These are phyloP conservation scores for Alviniconcha strummeri DNA, from an alignment of 2,888 invertebrate genomes.

Conservation along the genomic window DNA sequence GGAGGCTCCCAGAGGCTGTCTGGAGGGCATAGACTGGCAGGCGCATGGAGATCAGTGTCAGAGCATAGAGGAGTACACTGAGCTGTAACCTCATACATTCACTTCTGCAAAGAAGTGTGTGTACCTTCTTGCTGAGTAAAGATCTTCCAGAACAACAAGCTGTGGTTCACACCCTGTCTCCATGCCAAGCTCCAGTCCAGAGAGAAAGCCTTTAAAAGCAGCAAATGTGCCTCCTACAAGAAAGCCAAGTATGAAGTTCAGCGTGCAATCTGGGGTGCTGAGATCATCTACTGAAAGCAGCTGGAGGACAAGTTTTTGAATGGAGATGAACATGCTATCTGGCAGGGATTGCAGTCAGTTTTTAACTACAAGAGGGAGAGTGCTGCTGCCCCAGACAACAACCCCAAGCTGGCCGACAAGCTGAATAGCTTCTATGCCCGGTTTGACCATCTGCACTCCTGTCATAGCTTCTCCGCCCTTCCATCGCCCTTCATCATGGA, in stretches of 20 bases:
- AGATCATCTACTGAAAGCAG: neutral
- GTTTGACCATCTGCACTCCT: no score
- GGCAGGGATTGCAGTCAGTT: constrained; percentile 77
- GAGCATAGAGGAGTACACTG: neutral
- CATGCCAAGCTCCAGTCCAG: neutral
- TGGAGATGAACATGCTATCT: neutral
- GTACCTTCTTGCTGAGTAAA: neutral
- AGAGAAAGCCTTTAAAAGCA: neutral
- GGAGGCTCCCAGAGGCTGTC: neutral
- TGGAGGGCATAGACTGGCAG: neutral
- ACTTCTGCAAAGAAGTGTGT: neutral
- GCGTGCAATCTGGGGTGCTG: neutral
- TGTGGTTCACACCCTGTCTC: neutral
- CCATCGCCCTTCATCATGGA: neutral
- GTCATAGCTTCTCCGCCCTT: neutral
- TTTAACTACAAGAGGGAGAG: constrained; percentile 96
- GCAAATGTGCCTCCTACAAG: neutral
- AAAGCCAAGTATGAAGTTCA: neutral
- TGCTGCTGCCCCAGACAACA: constrained; percentile 86
- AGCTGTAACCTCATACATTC: neutral
- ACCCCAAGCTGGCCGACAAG: constrained; percentile 79
- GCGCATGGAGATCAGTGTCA: neutral
- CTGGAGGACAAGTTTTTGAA: neutral
- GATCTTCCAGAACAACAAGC: neutral
- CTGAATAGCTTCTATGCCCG: no score